Percentiles rank a stretch among this genome's conserved stretches.
These are phyloP conservation scores for Nudaria mundana DNA, from an alignment of 2,888 invertebrate species.

Conservation along the genomic window DNA sequence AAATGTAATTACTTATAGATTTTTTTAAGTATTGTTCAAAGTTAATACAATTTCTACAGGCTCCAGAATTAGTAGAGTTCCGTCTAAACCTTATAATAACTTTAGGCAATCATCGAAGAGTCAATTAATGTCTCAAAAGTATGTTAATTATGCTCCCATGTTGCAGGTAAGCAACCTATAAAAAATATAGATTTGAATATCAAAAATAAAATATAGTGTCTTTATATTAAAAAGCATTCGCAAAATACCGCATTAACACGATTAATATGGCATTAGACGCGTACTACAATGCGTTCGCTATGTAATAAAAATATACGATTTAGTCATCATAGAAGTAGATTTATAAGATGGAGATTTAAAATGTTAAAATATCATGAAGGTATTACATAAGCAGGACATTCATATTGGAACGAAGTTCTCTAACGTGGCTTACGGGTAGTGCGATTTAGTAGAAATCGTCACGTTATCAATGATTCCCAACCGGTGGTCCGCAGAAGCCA, in stretches of 20 bases:
- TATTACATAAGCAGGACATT: conserved; percentile 10
- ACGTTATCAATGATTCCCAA: too few relatives aligned
- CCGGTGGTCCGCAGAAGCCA: too few relatives aligned
- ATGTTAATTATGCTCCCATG: conserved; percentile 61
- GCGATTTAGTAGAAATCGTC: too few relatives aligned
- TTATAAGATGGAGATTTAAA: conserved; percentile 7
- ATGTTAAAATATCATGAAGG: conserved; percentile 15
- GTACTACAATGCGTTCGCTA: conserved; percentile 12
- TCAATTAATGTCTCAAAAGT: conserved; percentile 67
- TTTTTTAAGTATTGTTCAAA: conserved; percentile 39
- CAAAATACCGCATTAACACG: conserved; percentile 55
- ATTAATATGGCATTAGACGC: conserved; percentile 37
- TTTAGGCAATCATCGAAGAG: conserved; percentile 58
- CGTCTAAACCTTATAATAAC: conserved; percentile 57
- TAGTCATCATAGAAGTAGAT: conserved; percentile 21
- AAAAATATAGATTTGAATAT: conserved; percentile 75
- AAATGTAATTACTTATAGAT: conserved; percentile 43
- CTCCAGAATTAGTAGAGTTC: conserved; percentile 41
- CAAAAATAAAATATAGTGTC: conserved; percentile 74
- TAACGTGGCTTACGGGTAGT: too few relatives aligned
- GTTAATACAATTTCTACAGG: conserved; percentile 39
- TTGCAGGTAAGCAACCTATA: conserved; percentile 65
- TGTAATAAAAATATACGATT: conserved; percentile 33
- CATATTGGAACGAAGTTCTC: too few relatives aligned
- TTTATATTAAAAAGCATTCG: conserved; percentile 52